phyloP scores from a whole-genome alignment of 2,888 invertebrate genomes.

The Protodeltote pygarga region DNA sequence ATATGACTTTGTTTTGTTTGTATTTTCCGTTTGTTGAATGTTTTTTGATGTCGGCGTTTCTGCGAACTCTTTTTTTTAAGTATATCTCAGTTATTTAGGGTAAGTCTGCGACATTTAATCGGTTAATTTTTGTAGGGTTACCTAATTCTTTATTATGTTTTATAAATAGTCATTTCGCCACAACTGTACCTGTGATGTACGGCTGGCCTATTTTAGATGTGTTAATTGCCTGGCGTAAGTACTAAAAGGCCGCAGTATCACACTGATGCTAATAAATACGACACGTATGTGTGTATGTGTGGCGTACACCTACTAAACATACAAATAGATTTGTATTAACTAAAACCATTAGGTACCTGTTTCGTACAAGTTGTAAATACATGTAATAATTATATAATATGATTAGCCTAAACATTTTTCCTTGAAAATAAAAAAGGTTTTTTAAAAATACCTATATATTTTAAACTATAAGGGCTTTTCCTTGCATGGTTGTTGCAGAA shows the following conservation, averaged over 20 bases:
- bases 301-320: constrained; percentile 9
- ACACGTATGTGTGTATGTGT: constrained; percentile 54
- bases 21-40: constrained; percentile 9
- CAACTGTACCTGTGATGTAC: constrained; percentile 10
- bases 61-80: too few relatives aligned
- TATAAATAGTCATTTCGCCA: constrained; percentile 12
- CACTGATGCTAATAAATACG: constrained; percentile 47
- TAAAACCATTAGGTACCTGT: too few relatives aligned
- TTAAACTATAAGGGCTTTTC: too few relatives aligned
- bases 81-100: background rate
- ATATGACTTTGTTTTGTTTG: constrained; percentile 11
- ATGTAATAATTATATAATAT: too few relatives aligned
- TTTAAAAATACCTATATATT: too few relatives aligned
- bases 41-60: constrained; percentile 14
- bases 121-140: background rate
- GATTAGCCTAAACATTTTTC: too few relatives aligned
- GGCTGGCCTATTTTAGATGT: constrained; percentile 43
- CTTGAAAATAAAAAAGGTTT: too few relatives aligned
- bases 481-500: too few relatives aligned
- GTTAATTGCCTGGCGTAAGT: constrained; percentile 54
- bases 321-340: background rate
- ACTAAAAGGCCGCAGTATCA: constrained; percentile 31
- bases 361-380: too few relatives aligned
- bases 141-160: background rate
- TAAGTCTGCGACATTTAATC: background rate